A percentile compares a stretch with the other conserved stretches of the same genome.
phyloP scores from a whole-genome alignment of 2,113 vertebrate species.

The Pseudonaja textilis region DNA sequence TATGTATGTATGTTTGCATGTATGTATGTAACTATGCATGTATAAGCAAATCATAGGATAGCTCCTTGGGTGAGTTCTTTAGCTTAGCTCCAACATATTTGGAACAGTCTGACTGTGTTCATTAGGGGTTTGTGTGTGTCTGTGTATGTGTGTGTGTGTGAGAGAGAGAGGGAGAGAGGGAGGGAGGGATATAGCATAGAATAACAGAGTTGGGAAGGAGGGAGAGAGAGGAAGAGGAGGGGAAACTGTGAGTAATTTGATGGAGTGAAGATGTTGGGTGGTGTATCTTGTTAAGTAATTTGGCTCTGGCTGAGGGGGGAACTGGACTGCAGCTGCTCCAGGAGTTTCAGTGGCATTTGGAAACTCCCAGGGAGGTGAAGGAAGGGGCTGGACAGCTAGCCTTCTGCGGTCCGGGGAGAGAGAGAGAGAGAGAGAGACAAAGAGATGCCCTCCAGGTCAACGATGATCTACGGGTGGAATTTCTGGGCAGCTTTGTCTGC shows the following conservation, averaged over 20 bases:
- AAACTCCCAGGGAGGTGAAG: not conserved
- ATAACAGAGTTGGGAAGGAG: too few relatives aligned
- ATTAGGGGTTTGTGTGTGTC: not conserved
- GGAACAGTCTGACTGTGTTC: not conserved
- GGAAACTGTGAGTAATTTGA: constrained; percentile 1
- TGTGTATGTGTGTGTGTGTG: not conserved
- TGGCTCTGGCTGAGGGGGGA: constrained; percentile 28
- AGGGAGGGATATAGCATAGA: too few relatives aligned
- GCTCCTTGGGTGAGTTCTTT: not conserved
- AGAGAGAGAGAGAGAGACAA: too few relatives aligned
- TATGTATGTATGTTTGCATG: not conserved
- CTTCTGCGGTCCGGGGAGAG: not conserved
- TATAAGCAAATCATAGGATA: not conserved
- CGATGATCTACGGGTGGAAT: constrained; percentile 58
- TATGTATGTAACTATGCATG: not conserved
- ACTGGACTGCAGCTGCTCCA: constrained; percentile 22
- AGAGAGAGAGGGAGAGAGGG: not conserved
- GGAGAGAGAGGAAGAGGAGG: too few relatives aligned
- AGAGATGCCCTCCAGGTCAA: not conserved
- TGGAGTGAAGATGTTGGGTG: constrained; percentile 10
- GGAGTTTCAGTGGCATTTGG: constrained; percentile 18
- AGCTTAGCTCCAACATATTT: not conserved
- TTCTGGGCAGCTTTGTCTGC: constrained; percentile 50
- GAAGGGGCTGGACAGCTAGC: not conserved
- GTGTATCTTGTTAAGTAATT: constrained; percentile 21